A percentile compares a stretch with the other conserved stretches of the same genome.
Conservation (phyloP, 2,113 vertebrate species). For the Benthochromis sp. region DNA sequence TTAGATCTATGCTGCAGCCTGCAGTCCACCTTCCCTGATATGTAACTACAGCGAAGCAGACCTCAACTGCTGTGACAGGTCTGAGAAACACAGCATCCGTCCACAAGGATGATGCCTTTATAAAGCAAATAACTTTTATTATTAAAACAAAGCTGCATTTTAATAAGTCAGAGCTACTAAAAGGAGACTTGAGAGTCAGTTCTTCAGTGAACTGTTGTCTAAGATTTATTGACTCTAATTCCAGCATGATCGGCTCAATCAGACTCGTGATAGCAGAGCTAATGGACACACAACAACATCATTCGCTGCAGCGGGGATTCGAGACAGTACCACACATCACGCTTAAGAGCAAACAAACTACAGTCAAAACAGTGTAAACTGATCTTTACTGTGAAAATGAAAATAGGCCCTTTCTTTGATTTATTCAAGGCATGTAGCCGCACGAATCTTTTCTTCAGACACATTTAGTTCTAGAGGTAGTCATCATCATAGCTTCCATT, state of each 20-base stretch:
- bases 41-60: accelerated
- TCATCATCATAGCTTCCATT: background rate
- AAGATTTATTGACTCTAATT: background rate
- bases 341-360: background rate
- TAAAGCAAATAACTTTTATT: background rate
- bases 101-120: background rate
- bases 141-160: background rate
- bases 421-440: background rate
- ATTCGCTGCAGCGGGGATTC: background rate
- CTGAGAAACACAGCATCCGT: background rate
- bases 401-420: background rate
- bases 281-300: background rate
- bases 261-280: background rate
- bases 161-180: background rate
- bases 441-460: accelerated
- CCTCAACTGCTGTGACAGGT: background rate
- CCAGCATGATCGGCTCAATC: background rate
- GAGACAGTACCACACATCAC: background rate
- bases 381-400: background rate
- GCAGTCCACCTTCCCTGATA: background rate
- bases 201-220: background rate
- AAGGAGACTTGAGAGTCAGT: background rate
- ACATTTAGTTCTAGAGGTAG: background rate
- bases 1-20: background rate
- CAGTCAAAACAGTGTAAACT: background rate